A percentile compares a stretch with the other conserved stretches of the same genome.
phyloP scores from a whole-genome alignment of 2,888 invertebrate species.

The Dascillus cervinus region DNA sequence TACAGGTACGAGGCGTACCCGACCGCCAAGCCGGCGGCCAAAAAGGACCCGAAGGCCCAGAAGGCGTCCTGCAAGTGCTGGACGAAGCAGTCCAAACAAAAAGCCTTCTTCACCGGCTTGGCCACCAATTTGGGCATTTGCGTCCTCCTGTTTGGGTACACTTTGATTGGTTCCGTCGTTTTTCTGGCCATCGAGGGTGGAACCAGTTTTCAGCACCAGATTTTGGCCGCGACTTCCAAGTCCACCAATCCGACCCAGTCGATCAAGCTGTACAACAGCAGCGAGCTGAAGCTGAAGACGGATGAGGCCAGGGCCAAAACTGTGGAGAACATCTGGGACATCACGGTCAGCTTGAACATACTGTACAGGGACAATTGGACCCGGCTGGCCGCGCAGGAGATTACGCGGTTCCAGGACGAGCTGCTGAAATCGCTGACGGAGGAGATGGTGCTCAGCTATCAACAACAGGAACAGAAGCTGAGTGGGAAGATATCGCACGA shows the following conservation, averaged over 20 bases:
- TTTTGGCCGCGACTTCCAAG: slow-evolving; percentile 48
- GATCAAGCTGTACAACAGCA: slow-evolving; percentile 38
- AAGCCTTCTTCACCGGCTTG: slow-evolving; percentile 62
- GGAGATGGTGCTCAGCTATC: slow-evolving; percentile 51
- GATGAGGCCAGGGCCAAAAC: slow-evolving; percentile 59
- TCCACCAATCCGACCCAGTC: slow-evolving; percentile 27
- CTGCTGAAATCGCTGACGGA: slow-evolving; percentile 71
- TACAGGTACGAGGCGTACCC: slow-evolving; percentile 44
- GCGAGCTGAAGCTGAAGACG: slow-evolving; percentile 40
- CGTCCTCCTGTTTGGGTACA: slow-evolving; percentile 72
- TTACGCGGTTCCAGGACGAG: slow-evolving; percentile 65
- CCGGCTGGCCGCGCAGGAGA: slow-evolving; percentile 66
- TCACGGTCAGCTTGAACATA: slow-evolving; percentile 80
- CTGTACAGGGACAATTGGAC: slow-evolving; percentile 89
- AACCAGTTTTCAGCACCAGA: slow-evolving; percentile 47
- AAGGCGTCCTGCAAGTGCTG: slow-evolving; percentile 34
- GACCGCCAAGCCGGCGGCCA: slow-evolving; percentile 33
- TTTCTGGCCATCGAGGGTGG: slow-evolving; percentile 79
- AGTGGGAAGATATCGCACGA: slow-evolving; percentile 35
- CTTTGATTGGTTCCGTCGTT: slow-evolving; percentile 66
- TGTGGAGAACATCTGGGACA: slow-evolving; percentile 87
- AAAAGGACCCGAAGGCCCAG: slow-evolving; percentile 41
- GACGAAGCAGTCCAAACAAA: slow-evolving; percentile 32
- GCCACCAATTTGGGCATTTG: slow-evolving; percentile 79
- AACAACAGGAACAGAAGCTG: slow-evolving; percentile 34